Conservation (phyloP, 2,113 vertebrate genomes). For the Syngnathus typhle region DNA sequence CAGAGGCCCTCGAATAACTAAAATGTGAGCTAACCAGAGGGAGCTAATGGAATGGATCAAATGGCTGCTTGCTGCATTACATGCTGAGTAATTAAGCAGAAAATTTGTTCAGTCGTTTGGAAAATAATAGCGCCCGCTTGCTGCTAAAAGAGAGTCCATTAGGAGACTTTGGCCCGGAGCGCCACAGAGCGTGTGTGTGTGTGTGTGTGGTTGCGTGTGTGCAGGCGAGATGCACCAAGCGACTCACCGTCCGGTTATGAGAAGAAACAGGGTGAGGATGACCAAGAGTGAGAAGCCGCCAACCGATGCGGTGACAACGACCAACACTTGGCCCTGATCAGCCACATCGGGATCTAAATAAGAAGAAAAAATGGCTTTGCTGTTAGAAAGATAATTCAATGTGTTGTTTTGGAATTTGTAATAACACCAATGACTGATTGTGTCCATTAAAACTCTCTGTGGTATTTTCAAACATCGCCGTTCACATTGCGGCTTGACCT, state of each 20-base stretch:
- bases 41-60: slow-evolving; percentile 62
- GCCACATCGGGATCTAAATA: slow-evolving; percentile 88
- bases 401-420: not conserved
- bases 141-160: slow-evolving; percentile 57
- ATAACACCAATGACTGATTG: no score
- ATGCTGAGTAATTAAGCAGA: slow-evolving; percentile 70
- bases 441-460: not conserved
- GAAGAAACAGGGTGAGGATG: slow-evolving; percentile 95
- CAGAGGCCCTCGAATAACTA: slow-evolving; percentile 42
- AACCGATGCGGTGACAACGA: slow-evolving; percentile 92
- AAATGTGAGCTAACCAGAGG: slow-evolving; percentile 36
- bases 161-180: slow-evolving; percentile 42
- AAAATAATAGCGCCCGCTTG: slow-evolving; percentile 65
- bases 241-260: slow-evolving; percentile 92
- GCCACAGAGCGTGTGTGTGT: not conserved
- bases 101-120: slow-evolving; percentile 67
- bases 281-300: slow-evolving; percentile 93
- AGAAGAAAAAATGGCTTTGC: not conserved
- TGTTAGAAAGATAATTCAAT: not conserved
- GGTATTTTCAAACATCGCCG: not conserved
- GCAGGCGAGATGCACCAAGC: not conserved
- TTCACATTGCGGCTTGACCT: not conserved
- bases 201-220: slow-evolving; percentile 16
- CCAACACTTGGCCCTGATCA: slow-evolving; percentile 91
- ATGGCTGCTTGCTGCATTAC: slow-evolving; percentile 59